phyloP scores from a whole-genome alignment of 1,140 invertebrate species.

The Cherax destructor region DNA sequence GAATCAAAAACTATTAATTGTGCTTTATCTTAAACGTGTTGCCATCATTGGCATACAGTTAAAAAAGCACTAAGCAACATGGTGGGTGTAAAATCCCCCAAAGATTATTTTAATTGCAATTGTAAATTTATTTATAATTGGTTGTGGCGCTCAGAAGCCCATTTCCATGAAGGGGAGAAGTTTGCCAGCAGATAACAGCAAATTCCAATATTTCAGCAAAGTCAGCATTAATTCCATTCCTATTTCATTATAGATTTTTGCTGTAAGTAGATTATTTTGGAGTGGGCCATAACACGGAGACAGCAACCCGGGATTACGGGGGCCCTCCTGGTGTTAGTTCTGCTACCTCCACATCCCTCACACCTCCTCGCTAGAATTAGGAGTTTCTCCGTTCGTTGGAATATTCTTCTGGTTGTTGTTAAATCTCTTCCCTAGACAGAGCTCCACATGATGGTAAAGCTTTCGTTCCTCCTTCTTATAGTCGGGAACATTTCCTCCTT shows the following conservation, averaged over 20 bases:
- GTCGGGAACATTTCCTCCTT: not conserved
- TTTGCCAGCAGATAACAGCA: conserved; percentile 1
- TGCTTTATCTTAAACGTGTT: too few species aligned
- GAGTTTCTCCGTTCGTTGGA: not conserved
- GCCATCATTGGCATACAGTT: too few species aligned
- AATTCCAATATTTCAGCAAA: conserved; percentile 7
- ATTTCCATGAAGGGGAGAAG: not conserved
- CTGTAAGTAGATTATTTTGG: conserved; percentile 57
- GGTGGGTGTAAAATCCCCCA: too few species aligned
- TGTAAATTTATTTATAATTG: not conserved
- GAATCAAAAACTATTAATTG: too few species aligned
- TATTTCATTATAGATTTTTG: conserved; percentile 65
- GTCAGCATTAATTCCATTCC: conserved; percentile 38
- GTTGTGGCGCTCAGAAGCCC: not conserved
- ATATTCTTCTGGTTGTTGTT: not conserved
- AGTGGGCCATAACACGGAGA: conserved; percentile 13
- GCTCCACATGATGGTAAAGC: not conserved
- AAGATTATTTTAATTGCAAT: too few species aligned
- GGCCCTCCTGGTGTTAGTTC: not conserved
- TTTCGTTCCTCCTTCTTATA: not conserved
- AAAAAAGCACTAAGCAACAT: too few species aligned
- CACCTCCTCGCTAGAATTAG: not conserved
- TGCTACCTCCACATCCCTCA: not conserved
- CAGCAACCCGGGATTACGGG: conserved; percentile 31
- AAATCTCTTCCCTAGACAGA: not conserved